Evolutionary conservation across 2,888 invertebrate genomes (phyloP).

Genomic region (Cephus sareptanus): DNA sequence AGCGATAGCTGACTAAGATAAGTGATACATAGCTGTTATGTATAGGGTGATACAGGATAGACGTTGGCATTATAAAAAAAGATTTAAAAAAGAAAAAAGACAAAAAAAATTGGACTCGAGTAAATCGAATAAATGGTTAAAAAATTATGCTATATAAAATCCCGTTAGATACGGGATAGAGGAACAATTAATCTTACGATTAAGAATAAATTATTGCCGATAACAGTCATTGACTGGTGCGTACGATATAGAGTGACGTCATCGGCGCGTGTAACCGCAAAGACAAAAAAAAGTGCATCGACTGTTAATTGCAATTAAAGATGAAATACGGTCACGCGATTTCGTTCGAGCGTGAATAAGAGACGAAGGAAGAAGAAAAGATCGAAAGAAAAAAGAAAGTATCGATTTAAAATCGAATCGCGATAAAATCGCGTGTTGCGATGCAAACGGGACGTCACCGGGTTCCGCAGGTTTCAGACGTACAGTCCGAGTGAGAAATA

Average conservation of each 20-base stretch:
- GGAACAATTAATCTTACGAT: not conserved
- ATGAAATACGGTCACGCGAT: not conserved
- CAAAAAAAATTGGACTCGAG: not conserved
- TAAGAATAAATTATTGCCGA: not conserved
- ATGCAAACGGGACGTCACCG: not conserved
- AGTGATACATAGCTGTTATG: not conserved
- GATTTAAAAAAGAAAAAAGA: not conserved
- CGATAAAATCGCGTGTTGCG: not conserved
- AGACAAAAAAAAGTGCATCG: not conserved
- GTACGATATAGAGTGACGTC: not conserved
- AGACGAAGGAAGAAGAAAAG: not conserved
- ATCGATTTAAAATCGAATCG: not conserved
- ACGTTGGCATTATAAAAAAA: not conserved
- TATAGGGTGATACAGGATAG: not conserved
- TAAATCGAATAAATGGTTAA: not conserved
- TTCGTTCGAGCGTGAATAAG: not conserved
- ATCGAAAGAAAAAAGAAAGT: not conserved
- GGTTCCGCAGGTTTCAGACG: not conserved
- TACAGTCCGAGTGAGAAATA: not conserved
- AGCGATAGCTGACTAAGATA: not conserved
- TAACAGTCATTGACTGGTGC: not conserved
- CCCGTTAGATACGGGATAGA: not conserved
- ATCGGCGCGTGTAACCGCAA: not conserved
- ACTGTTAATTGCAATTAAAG: not conserved
- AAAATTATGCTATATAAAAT: not conserved